Conservation (phyloP, 2,797 vertebrate species). For the Halcyon leucocephala region DNA sequence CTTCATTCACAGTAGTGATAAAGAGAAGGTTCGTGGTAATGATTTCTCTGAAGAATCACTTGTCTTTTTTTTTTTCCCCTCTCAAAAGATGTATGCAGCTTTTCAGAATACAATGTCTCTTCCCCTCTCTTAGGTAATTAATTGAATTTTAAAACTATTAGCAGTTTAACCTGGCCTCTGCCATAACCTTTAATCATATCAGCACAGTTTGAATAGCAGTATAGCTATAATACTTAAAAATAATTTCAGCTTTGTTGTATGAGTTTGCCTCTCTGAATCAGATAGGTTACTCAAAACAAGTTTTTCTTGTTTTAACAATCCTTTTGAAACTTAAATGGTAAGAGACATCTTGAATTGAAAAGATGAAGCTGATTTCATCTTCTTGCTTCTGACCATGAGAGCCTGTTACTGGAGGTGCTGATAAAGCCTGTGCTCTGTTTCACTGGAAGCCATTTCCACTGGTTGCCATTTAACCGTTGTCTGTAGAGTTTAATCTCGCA, state of each 20-base stretch:
- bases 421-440: neutral
- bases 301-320: neutral
- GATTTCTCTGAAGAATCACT: neutral
- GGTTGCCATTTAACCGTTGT: neutral
- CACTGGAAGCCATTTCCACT: neutral
- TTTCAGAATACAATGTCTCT: neutral
- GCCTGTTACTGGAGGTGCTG: neutral
- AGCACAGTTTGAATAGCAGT: neutral
- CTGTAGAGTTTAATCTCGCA: neutral
- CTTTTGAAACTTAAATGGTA: too few species aligned
- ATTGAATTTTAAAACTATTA: too few species aligned
- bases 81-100: too few species aligned
- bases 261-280: neutral
- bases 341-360: neutral
- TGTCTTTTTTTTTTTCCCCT: too few species aligned
- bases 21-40: neutral
- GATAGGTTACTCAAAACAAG: neutral
- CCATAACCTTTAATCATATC: neutral
- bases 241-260: neutral
- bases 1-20: neutral
- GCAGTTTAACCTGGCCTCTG: neutral
- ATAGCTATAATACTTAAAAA: neutral
- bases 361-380: neutral
- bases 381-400: neutral
- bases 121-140: neutral